phyloP scores from a whole-genome alignment of 2,797 vertebrate genomes.

The Netta rufina region DNA sequence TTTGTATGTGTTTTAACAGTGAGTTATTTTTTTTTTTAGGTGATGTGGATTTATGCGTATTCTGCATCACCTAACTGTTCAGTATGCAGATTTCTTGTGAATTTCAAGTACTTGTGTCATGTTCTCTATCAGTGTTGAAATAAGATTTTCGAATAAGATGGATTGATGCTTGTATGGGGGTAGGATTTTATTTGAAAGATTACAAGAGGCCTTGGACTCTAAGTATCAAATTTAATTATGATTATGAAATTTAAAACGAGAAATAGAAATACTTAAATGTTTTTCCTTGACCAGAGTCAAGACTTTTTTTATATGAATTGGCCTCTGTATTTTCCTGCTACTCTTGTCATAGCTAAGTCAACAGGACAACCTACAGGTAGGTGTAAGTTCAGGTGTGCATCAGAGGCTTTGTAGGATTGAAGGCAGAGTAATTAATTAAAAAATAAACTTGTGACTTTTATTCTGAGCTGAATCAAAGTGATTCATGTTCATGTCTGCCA shows the following conservation, averaged over 20 bases:
- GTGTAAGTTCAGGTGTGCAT: not conserved
- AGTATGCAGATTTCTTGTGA: not conserved
- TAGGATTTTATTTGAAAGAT: not conserved
- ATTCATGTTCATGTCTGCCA: not conserved
- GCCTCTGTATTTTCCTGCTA: fast-evolving
- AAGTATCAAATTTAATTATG: not conserved
- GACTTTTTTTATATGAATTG: not conserved
- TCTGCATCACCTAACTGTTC: not conserved
- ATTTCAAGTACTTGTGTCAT: fast-evolving
- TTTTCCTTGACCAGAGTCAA: not conserved
- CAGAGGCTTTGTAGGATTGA: not conserved
- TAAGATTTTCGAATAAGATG: not conserved
- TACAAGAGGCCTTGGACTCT: not conserved
- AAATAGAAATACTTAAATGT: not conserved
- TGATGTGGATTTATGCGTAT: fast-evolving
- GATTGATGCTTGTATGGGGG: not conserved
- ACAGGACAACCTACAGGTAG: fast-evolving
- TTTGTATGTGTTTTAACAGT: not conserved
- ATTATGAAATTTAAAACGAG: not conserved
- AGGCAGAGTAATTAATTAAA: not conserved
- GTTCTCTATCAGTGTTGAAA: not conserved
- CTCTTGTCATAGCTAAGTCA: not conserved
- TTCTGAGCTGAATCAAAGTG: not conserved
- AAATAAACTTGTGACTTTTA: not conserved
- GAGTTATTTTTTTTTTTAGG: not conserved